Evolutionary conservation across 2,797 vertebrate species (phyloP), one percentile per base, ranked within the genome.

Genomic region (Phaenicophaeus curvirostris): DNA sequence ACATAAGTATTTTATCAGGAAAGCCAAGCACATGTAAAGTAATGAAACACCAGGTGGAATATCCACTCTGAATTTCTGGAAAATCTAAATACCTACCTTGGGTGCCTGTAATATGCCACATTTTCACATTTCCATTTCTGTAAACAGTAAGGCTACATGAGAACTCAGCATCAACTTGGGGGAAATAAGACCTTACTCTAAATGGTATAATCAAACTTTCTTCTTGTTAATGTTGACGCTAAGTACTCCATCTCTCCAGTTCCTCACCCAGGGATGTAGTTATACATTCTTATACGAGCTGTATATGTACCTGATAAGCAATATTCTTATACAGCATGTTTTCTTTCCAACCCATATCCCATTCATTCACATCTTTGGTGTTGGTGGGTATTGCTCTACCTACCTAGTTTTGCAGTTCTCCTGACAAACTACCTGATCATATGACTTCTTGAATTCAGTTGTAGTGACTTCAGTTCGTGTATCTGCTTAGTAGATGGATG

Each of bases 221-320:
- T 6, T 76, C 50, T 39, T 51, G 31, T 16, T 76, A 83, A 63
- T 30, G 15, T 13, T 0, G 1, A 63, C 0, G 0, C 31, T 21
- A 63, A 68, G 50, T 31, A 83, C 21, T 14, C 9, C 9, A 75
- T 3, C 14, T 77, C 19, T 63, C 14, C 16, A 35, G 48, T 28
- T 75, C 42, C 30, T 37, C 13, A 44, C 30, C 7, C 37, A 78
- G 37, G 11, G 21, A 48, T 48, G 46, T 48, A 48, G 21, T 48
- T 48, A 11, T 48, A 23, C 46, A 48, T 23, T 48, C 46, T 23
- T 48, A 23, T 48, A 23, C 46, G 24, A 23, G 46, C 46, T 46
- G 14, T 31, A 41, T 30, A 28, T 11, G 30, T 25, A 57, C 17
- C 69, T 80, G 25, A 24, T 55, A 69, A 65, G 35, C 30, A 75